These are phyloP conservation scores for Lasiurus borealis DNA, from an alignment of 2,113 vertebrate genomes.

Conservation along the genomic window DNA sequence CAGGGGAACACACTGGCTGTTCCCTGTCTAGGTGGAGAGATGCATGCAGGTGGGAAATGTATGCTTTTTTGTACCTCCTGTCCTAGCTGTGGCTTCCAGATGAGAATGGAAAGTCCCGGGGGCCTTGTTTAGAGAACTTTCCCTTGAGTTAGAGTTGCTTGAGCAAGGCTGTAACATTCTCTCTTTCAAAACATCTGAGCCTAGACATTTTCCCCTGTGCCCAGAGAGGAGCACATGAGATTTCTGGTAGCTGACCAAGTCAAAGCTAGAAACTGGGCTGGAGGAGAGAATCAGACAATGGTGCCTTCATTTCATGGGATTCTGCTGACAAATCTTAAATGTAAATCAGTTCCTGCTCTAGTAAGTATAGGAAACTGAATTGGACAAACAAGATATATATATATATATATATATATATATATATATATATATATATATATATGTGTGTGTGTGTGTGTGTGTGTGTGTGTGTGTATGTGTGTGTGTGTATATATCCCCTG, in stretches of 20 bases:
- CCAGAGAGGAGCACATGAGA: not conserved
- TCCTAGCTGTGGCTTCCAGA: not conserved
- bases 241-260: not conserved
- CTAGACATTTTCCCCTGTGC: not conserved
- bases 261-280: not conserved
- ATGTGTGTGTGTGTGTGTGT: too few species aligned
- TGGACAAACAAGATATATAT: not conserved
- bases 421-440: not conserved
- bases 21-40: fast-evolving
- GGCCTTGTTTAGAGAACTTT: not conserved
- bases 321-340: not conserved
- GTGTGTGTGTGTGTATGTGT: too few species aligned
- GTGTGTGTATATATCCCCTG: too few species aligned
- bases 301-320: not conserved
- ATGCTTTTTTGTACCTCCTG: not conserved
- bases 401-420: not conserved
- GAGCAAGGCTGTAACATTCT: not conserved
- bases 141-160: not conserved
- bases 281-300: not conserved
- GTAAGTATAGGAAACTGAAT: slow-evolving; percentile 23
- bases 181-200: not conserved
- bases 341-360: not conserved
- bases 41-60: fast-evolving
- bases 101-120: not conserved
- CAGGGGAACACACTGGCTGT: not conserved